Percentiles rank a stretch among this genome's conserved stretches.
These are phyloP conservation scores for Yponomeuta evonymella DNA, from an alignment of 2,888 invertebrate genomes.

Conservation along the genomic window DNA sequence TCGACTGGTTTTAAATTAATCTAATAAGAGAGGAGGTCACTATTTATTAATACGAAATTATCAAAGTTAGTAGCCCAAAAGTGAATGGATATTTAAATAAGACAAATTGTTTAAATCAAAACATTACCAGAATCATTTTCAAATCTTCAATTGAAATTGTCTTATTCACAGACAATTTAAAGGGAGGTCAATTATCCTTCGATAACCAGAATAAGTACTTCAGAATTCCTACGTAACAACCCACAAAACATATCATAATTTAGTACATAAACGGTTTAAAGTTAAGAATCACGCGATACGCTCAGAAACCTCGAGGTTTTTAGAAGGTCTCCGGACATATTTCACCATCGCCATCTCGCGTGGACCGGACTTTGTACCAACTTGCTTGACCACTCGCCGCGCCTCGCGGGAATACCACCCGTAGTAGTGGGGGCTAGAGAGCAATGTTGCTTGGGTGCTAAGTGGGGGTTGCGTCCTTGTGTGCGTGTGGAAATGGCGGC, in stretches of 20 bases:
- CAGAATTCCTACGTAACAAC: neutral
- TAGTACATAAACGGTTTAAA: constrained; percentile 18
- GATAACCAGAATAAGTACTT: neutral
- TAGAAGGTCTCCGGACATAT: constrained; percentile 44
- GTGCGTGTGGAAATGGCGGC: constrained; percentile 42
- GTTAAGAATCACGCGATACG: constrained; percentile 10
- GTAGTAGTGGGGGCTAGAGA: constrained; percentile 30
- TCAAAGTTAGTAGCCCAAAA: neutral
- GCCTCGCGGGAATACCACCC: constrained; percentile 23
- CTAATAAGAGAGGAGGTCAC: too few relatives aligned
- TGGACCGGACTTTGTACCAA: constrained; percentile 27
- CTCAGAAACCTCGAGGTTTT: constrained; percentile 28
- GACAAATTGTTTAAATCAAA: neutral
- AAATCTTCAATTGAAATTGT: too few relatives aligned
- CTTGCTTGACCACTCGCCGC: constrained; percentile 10
- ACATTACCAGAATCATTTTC: too few relatives aligned
- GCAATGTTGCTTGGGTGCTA: constrained; percentile 36
- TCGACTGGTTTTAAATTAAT: too few relatives aligned
- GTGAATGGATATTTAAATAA: neutral
- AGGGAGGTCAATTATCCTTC: neutral
- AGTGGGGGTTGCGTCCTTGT: constrained; percentile 53
- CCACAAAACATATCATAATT: neutral
- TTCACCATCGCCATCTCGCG: constrained; percentile 46
- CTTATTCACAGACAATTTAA: neutral
- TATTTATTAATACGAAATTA: too few relatives aligned